A percentile compares a stretch with the other conserved stretches of the same genome.
These are phyloP conservation scores for Pristionchus japonicus DNA, from an alignment of 2,888 invertebrate species.

Conservation along the genomic window DNA sequence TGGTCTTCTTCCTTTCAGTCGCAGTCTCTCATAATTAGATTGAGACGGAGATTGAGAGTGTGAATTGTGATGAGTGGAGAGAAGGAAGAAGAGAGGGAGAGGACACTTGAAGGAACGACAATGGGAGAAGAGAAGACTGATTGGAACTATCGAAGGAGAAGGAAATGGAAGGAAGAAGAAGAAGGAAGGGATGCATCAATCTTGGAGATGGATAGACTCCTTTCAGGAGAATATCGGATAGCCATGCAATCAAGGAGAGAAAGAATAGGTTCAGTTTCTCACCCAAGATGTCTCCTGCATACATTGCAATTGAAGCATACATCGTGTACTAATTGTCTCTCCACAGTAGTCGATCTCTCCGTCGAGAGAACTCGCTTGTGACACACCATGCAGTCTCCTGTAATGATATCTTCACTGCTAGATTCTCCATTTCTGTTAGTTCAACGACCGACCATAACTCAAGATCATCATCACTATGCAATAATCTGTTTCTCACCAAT, in stretches of 20 bases:
- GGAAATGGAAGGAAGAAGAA: not conserved
- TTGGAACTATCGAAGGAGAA: not conserved
- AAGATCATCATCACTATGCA: no score
- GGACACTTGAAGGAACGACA: not conserved
- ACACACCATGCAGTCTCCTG: conserved; percentile 29
- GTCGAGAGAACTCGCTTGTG: conserved; percentile 40
- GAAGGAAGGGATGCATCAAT: not conserved
- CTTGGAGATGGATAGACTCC: not conserved
- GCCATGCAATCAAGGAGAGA: not conserved
- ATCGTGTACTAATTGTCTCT: not conserved
- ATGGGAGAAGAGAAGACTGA: not conserved
- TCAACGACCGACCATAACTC: not conserved
- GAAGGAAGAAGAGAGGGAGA: not conserved
- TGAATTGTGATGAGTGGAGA: conserved; percentile 24
- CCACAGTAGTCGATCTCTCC: not conserved
- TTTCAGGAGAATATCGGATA: not conserved
- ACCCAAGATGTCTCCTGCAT: conserved; percentile 23
- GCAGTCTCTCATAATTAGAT: conserved; percentile 22
- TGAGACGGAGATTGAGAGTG: not conserved
- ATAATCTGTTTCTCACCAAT: no score
- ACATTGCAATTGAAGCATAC: conserved; percentile 35
- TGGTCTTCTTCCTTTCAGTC: not conserved
- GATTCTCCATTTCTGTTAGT: not conserved
- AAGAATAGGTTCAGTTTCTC: not conserved
- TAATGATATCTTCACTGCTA: not conserved